Percentiles rank a stretch among this genome's conserved stretches.
phyloP scores from a whole-genome alignment of 2,797 vertebrate species.

The Sebastes itinus region DNA sequence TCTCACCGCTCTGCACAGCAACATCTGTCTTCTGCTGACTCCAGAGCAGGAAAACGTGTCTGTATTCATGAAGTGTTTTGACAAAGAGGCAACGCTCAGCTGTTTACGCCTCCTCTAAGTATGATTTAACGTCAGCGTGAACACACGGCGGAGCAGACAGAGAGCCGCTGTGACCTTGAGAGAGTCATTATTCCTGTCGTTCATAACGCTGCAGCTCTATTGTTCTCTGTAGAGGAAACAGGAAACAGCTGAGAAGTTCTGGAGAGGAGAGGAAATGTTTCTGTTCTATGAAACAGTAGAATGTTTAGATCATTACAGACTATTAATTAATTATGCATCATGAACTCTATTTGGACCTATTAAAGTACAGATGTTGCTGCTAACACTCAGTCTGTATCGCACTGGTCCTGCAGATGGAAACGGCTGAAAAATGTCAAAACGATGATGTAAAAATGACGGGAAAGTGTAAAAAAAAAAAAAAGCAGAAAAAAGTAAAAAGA shows the following conservation, averaged over 20 bases:
- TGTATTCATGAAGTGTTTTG: constrained; percentile 34
- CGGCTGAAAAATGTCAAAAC: too few species aligned
- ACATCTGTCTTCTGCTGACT: constrained; percentile 17
- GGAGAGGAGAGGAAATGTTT: background rate
- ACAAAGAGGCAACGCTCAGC: constrained; percentile 43
- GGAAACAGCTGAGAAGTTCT: constrained; percentile 9
- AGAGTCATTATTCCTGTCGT: constrained; percentile 36
- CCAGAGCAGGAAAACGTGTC: constrained; percentile 7
- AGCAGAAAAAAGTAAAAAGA: too few species aligned
- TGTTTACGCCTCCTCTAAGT: constrained; percentile 25
- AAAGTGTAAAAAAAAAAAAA: too few species aligned
- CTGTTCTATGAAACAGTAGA: background rate
- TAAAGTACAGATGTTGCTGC: too few species aligned
- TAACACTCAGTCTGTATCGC: too few species aligned
- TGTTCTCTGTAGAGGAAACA: constrained; percentile 50
- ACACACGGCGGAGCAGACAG: constrained; percentile 8
- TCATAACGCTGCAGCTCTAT: constrained; percentile 50
- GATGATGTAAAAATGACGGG: too few species aligned
- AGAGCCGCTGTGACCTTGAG: constrained; percentile 68
- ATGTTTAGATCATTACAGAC: background rate
- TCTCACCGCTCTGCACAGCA: background rate
- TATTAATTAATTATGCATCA: background rate
- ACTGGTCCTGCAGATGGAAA: too few species aligned
- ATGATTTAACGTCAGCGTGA: constrained; percentile 53
- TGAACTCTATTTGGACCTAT: background rate